Conservation (phyloP, 2,113 vertebrate species). For the Indicator maculatus region DNA sequence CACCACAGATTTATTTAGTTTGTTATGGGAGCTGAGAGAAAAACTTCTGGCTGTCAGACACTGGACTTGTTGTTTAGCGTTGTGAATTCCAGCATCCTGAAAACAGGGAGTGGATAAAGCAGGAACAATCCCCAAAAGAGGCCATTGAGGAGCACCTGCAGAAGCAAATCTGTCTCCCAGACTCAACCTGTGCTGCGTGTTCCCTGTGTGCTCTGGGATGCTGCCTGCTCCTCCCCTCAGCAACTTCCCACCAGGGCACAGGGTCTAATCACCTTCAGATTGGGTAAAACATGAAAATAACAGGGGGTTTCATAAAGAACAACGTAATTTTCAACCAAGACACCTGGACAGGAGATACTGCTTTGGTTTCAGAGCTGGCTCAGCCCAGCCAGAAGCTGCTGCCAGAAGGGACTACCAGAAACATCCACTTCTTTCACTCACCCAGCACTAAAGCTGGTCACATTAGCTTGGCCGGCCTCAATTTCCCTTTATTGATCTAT, state of each 20-base stretch:
- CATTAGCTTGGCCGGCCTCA: not conserved
- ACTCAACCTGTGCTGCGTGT: fast-evolving
- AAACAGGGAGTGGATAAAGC: not conserved
- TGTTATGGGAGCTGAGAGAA: constrained; percentile 10
- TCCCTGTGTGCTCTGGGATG: not conserved
- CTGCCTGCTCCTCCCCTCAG: fast-evolving
- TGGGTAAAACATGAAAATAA: not conserved
- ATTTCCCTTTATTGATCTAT: not conserved
- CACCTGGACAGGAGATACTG: not conserved
- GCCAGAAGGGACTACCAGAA: not conserved
- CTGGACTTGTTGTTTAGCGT: not conserved
- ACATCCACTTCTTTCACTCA: not conserved
- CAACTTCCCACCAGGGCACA: fast-evolving
- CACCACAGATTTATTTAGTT: not conserved
- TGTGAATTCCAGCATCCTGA: not conserved
- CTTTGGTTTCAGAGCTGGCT: not conserved
- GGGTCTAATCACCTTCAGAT: not conserved
- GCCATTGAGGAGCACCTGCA: not conserved
- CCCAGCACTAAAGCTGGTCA: not conserved
- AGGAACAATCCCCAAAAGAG: not conserved
- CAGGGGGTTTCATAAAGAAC: not conserved
- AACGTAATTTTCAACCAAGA: not conserved
- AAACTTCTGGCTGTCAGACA: not conserved
- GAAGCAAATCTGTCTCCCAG: not conserved
- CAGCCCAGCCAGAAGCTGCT: not conserved